Evolutionary conservation across 2,888 invertebrate genomes (phyloP).

Genomic region (Nasonovia ribisnigri): DNA sequence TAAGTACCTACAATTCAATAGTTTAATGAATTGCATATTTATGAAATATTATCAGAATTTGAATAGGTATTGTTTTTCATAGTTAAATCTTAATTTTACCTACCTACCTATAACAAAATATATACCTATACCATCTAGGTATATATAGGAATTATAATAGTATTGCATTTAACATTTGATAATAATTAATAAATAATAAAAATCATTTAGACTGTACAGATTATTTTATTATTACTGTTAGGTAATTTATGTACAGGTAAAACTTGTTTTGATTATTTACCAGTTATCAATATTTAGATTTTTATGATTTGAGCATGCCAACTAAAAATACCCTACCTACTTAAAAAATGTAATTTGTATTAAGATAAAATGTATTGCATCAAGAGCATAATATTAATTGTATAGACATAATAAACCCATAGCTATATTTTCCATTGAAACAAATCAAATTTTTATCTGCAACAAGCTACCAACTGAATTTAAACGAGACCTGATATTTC

Average conservation of each 20-base stretch:
- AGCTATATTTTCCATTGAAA: background rate
- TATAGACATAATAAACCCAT: background rate
- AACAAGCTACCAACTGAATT: background rate
- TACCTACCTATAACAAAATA: too few species aligned
- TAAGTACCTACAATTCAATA: background rate
- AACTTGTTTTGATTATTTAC: background rate
- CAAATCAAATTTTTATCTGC: background rate
- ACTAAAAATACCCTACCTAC: background rate
- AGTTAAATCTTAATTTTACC: too few species aligned
- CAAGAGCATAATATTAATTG: background rate
- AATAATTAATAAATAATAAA: background rate
- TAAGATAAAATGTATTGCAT: background rate
- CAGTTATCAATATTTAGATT: background rate
- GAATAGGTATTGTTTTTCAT: too few species aligned
- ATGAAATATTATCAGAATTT: too few species aligned
- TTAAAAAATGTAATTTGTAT: background rate
- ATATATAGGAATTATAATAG: background rate
- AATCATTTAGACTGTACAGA: background rate
- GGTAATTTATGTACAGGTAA: too few species aligned
- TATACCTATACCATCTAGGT: background rate
- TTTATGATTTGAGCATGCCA: background rate
- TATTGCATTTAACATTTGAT: background rate
- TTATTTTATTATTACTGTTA: background rate
- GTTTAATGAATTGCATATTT: background rate
- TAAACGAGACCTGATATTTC: background rate